Evolutionary conservation across 2,113 vertebrate genomes (phyloP).

Genomic region (Siphamia tubifer): DNA sequence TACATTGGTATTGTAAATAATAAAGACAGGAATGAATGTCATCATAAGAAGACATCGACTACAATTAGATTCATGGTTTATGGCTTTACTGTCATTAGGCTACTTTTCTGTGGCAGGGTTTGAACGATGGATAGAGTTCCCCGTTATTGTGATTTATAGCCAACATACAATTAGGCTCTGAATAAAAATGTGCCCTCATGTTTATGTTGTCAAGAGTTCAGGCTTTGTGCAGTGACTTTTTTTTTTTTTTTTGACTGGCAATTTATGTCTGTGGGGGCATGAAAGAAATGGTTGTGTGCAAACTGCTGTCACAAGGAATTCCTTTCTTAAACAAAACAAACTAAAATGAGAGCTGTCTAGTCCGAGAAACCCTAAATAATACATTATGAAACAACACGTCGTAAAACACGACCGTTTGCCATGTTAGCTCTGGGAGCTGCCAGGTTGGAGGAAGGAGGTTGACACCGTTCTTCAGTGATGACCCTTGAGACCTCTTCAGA

Average conservation of each 20-base stretch:
- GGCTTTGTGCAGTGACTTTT: conserved; percentile 26
- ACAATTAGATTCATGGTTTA: conserved; percentile 29
- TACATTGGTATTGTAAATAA: conserved; percentile 17
- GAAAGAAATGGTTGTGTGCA: conserved; percentile 51
- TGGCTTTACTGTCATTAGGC: conserved; percentile 29
- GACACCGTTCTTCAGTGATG: conserved; percentile 19
- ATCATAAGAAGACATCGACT: conserved; percentile 2
- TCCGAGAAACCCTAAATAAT: conserved; percentile 53
- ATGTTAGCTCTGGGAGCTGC: conserved; percentile 31
- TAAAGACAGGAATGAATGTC: conserved; percentile 12
- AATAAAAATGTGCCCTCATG: conserved; percentile 47
- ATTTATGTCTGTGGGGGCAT: conserved; percentile 54
- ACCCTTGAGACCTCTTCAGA: conserved; percentile 7
- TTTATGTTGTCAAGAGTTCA: conserved; percentile 59
- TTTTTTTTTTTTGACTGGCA: conserved; percentile 53
- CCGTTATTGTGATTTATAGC: conserved; percentile 38
- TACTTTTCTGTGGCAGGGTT: conserved; percentile 20
- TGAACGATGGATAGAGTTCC: conserved; percentile 31
- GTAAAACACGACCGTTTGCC: conserved; percentile 48
- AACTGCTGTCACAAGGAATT: conserved; percentile 58
- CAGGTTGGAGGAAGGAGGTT: neutral
- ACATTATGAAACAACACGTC: conserved; percentile 39
- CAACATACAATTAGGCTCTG: conserved; percentile 44
- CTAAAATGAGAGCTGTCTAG: conserved; percentile 36
- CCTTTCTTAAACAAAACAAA: conserved; percentile 54